Evolutionary conservation across 2,113 vertebrate species (phyloP).

Genomic region (Triplophysa dalaica): DNA sequence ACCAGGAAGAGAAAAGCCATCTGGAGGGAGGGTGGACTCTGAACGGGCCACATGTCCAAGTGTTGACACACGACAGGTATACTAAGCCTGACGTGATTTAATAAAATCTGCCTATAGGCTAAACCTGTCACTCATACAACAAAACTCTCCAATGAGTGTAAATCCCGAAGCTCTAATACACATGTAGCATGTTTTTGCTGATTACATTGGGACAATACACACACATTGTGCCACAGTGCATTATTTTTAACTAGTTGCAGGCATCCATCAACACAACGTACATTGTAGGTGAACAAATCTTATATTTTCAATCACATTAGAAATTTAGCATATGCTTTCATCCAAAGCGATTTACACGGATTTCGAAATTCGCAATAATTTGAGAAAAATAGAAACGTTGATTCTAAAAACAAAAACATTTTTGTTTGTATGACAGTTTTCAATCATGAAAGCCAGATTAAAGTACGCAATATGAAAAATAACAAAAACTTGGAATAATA

Average conservation of each 20-base stretch:
- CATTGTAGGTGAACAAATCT: not conserved
- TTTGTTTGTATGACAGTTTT: too few relatives aligned
- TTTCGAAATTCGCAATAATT: too few relatives aligned
- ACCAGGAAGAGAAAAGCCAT: constrained; percentile 75
- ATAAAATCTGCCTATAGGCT: constrained; percentile 64
- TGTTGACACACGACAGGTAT: constrained; percentile 63
- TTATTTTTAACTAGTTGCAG: constrained; percentile 16
- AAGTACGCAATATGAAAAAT: too few relatives aligned
- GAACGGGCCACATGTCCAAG: constrained; percentile 66
- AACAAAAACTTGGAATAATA: too few relatives aligned
- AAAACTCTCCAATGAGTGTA: constrained; percentile 58
- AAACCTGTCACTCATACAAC: constrained; percentile 68
- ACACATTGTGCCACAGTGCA: constrained; percentile 10
- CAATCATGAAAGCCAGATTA: too few relatives aligned
- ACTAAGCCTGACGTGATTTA: constrained; percentile 58
- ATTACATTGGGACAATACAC: constrained; percentile 49
- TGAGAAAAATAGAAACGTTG: too few relatives aligned
- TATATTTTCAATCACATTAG: too few relatives aligned
- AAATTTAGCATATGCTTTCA: too few relatives aligned
- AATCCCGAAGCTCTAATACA: constrained; percentile 37
- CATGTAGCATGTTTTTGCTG: constrained; percentile 54
- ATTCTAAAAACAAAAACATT: too few relatives aligned
- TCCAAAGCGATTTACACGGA: too few relatives aligned
- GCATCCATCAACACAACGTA: constrained; percentile 42
- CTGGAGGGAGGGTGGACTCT: constrained; percentile 67